Evolutionary conservation across 2,113 vertebrate genomes (phyloP), one percentile per base, ranked within the genome.

Genomic region (Erinaceus europaeus): DNA sequence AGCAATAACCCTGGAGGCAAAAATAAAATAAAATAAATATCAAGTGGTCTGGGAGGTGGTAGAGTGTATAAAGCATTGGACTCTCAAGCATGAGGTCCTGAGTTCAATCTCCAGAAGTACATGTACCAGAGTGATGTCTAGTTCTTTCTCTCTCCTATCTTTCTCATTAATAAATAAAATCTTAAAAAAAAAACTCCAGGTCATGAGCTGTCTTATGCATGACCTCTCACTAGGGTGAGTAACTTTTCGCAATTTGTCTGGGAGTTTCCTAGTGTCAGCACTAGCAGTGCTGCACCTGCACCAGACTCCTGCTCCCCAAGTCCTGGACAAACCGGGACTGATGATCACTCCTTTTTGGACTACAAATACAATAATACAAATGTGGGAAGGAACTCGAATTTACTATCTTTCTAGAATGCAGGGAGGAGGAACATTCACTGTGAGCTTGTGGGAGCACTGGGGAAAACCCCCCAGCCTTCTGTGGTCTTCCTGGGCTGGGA

Each of bases 221-320:
- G 79, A 74, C 50, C 62, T 88, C 61, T 80, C 32, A 34, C 25
- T 67, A 74, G 10, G 48, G 38, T 72, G 20, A 83, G 29, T 34
- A 86, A 68, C 72, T 73, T 90, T 46, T 80, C 57, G 57, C 29
- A 10, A 23, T 55, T 90, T 93, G 62, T 17, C 52, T 57, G 59
- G 46, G 57, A 57, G 68, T 86, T 75, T 81, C 71, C 67, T 69
- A 42, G 53, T 53, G 93, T 90, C 73, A 80, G n/a, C 85, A 88
- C 9, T 48, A 36, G 64, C 74, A 73, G 34, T 57, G 17, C 21
- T 9, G 20, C 7, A 7, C n/a, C n/a, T n/a, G n/a, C 74, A 9
- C 50, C 71, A 80, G n/a, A 76, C 57, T 72, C 23, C n/a, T 23
- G 29, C 21, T 46, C 14, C 20, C 29, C 46, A 84, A 75, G 32